These are phyloP conservation scores for Cylloceria caligata DNA, from an alignment of 2,888 invertebrate species.

Conservation along the genomic window DNA sequence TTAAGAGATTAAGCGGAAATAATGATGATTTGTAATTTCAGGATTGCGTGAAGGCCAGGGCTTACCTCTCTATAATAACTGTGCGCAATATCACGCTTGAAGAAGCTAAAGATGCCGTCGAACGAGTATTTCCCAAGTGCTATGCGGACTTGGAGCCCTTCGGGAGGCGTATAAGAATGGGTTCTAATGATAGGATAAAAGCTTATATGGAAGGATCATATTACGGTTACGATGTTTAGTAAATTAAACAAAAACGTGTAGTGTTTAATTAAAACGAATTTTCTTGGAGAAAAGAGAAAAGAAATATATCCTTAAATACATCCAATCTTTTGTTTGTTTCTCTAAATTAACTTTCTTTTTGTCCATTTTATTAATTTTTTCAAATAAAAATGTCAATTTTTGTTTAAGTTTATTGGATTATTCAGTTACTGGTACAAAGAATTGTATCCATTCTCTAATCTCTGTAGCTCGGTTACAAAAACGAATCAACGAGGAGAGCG, in stretches of 20 bases:
- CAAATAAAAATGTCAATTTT: too few species aligned
- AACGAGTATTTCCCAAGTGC: slow-evolving; percentile 95
- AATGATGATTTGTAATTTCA: slow-evolving; percentile 80
- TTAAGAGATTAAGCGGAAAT: neutral
- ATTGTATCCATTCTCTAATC: too few species aligned
- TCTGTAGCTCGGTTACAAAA: too few species aligned
- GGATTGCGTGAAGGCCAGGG: slow-evolving; percentile 96
- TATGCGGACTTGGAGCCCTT: slow-evolving; percentile 97
- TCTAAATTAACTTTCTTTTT: too few species aligned
- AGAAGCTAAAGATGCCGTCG: slow-evolving; percentile 91
- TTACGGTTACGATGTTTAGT: slow-evolving; percentile 89
- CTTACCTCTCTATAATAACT: slow-evolving; percentile 92
- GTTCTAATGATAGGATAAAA: slow-evolving; percentile 90
- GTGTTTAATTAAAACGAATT: slow-evolving; percentile 41
- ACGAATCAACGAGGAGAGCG: too few species aligned
- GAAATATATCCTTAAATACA: slow-evolving; percentile 6
- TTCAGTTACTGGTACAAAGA: too few species aligned
- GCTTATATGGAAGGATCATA: slow-evolving; percentile 91
- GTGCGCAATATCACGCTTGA: slow-evolving; percentile 90
- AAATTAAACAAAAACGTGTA: slow-evolving; percentile 41
- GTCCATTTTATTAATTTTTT: too few species aligned
- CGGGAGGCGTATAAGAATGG: slow-evolving; percentile 91
- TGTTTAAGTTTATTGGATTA: too few species aligned
- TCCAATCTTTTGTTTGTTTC: too few species aligned
- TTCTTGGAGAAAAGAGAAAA: neutral